phyloP scores from a whole-genome alignment of 1,140 invertebrate species.

The Lucilia sericata region DNA sequence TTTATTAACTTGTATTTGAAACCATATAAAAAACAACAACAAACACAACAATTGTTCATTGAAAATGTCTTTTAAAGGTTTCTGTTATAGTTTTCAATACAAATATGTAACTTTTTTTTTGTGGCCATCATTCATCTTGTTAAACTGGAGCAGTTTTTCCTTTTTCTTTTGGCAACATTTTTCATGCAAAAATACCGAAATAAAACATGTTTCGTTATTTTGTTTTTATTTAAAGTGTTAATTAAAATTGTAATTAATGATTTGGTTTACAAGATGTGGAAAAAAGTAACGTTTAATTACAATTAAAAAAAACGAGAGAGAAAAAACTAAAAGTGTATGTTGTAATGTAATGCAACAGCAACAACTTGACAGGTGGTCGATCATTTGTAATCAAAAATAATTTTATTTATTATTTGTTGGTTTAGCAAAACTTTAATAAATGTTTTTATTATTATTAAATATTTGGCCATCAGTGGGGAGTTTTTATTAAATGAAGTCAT shows the following conservation, averaged over 20 bases:
- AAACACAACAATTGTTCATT: not conserved
- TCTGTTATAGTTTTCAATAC: constrained; percentile 28
- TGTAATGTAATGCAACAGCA: no score
- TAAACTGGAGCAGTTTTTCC: constrained; percentile 20
- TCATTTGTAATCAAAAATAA: no score
- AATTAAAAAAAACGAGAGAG: no score
- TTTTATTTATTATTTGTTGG: no score
- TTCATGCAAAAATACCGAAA: not conserved
- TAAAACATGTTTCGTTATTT: not conserved
- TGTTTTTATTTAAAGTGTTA: constrained; percentile 10
- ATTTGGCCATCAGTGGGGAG: no score
- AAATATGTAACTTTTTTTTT: not conserved
- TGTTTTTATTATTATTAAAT: no score
- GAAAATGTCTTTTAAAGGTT: constrained; percentile 30
- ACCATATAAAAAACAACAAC: not conserved
- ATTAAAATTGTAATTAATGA: constrained; percentile 18
- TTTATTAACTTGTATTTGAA: constrained; percentile 25
- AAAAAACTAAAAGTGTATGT: no score
- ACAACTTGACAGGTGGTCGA: no score
- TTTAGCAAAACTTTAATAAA: no score
- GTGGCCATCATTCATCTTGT: not conserved
- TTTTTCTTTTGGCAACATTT: constrained; percentile 17
- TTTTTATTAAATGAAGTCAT: no score
- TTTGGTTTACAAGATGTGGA: not conserved
- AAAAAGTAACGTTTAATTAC: not conserved